Evolutionary conservation across 2,797 vertebrate genomes (phyloP).

Genomic region (Gymnothorax reevesii): DNA sequence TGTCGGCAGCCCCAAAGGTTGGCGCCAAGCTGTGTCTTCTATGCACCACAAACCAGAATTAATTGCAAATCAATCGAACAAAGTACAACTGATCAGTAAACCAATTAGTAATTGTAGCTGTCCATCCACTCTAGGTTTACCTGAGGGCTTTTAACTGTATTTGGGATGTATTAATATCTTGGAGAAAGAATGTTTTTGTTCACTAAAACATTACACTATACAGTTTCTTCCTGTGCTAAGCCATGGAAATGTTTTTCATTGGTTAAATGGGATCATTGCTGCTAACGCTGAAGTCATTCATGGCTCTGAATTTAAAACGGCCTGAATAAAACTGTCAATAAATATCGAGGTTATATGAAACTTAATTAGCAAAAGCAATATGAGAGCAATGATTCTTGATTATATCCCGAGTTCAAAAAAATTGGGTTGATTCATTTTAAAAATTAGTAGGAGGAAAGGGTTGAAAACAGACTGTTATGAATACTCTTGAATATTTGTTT

Average conservation of each 20-base stretch:
- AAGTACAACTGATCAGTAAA: slow-evolving; percentile 99
- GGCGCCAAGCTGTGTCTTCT: slow-evolving; percentile 92
- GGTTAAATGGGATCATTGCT: not conserved
- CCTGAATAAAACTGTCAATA: not conserved
- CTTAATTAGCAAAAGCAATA: not conserved
- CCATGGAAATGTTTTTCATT: not conserved
- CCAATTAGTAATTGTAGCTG: slow-evolving; percentile 99
- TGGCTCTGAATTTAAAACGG: not conserved
- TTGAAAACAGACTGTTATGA: no score
- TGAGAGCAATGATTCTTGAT: not conserved
- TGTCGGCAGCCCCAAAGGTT: slow-evolving; percentile 89
- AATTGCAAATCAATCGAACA: slow-evolving; percentile 99
- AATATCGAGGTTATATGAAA: not conserved
- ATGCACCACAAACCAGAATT: slow-evolving; percentile 97
- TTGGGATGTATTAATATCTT: not conserved
- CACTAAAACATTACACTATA: not conserved
- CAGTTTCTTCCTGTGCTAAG: not conserved
- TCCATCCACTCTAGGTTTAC: slow-evolving; percentile 85
- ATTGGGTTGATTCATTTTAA: not conserved
- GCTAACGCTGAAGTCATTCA: not conserved
- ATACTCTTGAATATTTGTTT: no score
- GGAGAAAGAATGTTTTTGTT: not conserved
- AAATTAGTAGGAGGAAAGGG: not conserved
- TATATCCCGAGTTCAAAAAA: not conserved
- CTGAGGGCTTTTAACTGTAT: slow-evolving; percentile 30